Evolutionary conservation across 2,888 invertebrate species (phyloP).

Genomic region (Caenorhabditis sp.): DNA sequence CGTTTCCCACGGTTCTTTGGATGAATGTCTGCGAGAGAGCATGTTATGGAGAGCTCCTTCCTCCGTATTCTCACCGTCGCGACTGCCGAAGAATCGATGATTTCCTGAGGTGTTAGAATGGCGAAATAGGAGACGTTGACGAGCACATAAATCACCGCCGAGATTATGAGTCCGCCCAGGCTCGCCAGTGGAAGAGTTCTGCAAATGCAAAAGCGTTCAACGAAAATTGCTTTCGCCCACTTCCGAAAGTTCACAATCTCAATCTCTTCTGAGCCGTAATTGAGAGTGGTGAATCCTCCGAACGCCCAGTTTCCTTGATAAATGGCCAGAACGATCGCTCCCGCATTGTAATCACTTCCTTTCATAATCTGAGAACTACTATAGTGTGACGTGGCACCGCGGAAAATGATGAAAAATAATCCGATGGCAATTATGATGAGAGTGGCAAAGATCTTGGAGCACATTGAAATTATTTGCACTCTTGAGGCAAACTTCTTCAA

Average conservation of each 20-base stretch:
- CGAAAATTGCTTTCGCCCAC: slow-evolving; percentile 37
- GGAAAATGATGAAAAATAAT: slow-evolving; percentile 61
- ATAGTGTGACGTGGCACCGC: slow-evolving; percentile 59
- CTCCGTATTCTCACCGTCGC: slow-evolving; percentile 59
- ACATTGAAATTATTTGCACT: slow-evolving; percentile 64
- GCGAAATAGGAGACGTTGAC: slow-evolving; percentile 64
- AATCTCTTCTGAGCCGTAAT: slow-evolving; percentile 67
- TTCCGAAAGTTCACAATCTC: slow-evolving; percentile 59
- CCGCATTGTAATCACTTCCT: slow-evolving; percentile 48
- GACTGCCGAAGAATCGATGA: slow-evolving; percentile 61
- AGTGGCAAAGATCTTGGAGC: slow-evolving; percentile 61
- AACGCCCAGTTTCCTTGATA: slow-evolving; percentile 69
- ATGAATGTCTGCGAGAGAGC: slow-evolving; percentile 60
- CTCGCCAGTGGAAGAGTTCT: slow-evolving; percentile 54
- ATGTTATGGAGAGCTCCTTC: neutral
- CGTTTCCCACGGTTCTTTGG: slow-evolving; percentile 60
- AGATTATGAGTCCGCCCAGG: slow-evolving; percentile 59
- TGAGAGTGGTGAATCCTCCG: slow-evolving; percentile 66
- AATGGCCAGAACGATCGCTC: slow-evolving; percentile 60
- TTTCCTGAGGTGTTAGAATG: slow-evolving; percentile 59
- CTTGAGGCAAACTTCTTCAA: slow-evolving; percentile 61
- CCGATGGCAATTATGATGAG: slow-evolving; percentile 62
- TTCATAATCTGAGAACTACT: slow-evolving; percentile 50
- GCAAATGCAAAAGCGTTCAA: too few relatives aligned
- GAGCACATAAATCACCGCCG: slow-evolving; percentile 59